Evolutionary conservation across 2,888 invertebrate genomes (phyloP).

Genomic region (Hypomecis atomaria): DNA sequence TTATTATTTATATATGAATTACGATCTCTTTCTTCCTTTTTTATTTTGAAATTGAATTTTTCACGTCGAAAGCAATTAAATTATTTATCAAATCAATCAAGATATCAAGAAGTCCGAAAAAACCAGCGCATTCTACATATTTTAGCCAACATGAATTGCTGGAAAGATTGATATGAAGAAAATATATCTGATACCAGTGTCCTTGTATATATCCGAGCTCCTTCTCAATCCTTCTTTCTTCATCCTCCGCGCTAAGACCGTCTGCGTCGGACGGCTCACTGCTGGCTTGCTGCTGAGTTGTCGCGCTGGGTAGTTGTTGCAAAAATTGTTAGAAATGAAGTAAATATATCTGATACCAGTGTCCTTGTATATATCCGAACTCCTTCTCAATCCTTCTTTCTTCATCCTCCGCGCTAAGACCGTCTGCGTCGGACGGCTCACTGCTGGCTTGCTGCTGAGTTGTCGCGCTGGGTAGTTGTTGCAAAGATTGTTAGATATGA

Average conservation of each 20-base stretch:
- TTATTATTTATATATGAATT: no score
- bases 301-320: slow-evolving; percentile 32
- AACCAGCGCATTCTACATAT: no score
- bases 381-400: slow-evolving; percentile 73
- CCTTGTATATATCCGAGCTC: slow-evolving; percentile 75
- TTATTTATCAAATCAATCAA: no score
- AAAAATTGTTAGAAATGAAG: slow-evolving; percentile 8
- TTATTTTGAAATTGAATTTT: no score
- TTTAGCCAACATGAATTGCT: no score
- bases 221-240: slow-evolving; percentile 70
- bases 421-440: slow-evolving; percentile 6
- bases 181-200: slow-evolving; percentile 52
- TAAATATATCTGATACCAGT: slow-evolving; percentile 48
- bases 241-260: slow-evolving; percentile 57
- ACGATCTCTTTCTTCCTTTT: no score
- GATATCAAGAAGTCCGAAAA: no score
- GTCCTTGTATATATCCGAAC: slow-evolving; percentile 72
- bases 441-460: not conserved
- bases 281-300: not conserved
- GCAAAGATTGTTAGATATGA: slow-evolving; percentile 15
- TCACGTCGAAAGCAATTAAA: no score
- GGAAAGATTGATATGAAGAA: no score
- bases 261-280: not conserved
- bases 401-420: slow-evolving; percentile 59
- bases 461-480: slow-evolving; percentile 32